Evolutionary conservation across 2,888 invertebrate species (phyloP).

Genomic region (Phaonia tiefii): DNA sequence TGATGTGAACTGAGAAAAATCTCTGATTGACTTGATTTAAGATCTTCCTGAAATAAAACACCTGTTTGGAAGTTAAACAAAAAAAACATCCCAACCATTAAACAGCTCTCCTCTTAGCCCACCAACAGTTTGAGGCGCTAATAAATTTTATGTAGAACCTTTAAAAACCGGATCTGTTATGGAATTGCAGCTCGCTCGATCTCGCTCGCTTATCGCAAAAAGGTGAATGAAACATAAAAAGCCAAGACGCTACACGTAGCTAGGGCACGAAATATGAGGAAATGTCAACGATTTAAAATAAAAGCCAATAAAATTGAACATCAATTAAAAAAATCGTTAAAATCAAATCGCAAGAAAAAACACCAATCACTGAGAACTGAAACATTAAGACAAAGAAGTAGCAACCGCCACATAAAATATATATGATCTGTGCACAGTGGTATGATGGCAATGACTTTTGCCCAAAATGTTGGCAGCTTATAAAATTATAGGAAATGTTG

Average conservation of each 20-base stretch:
- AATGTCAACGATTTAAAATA: constrained; percentile 41
- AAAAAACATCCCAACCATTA: too few species aligned
- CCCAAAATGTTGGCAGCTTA: too few species aligned
- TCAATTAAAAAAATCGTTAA: constrained; percentile 50
- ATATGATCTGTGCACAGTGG: too few species aligned
- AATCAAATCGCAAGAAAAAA: constrained; percentile 10
- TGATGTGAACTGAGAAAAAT: not conserved
- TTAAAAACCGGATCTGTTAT: constrained; percentile 1
- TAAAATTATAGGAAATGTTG: too few species aligned
- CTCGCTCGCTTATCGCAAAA: too few species aligned
- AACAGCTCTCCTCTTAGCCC: too few species aligned
- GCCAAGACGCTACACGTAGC: not conserved
- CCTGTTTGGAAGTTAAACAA: constrained; percentile 40
- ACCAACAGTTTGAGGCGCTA: constrained; percentile 50
- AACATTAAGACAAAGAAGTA: not conserved
- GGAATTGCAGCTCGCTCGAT: too few species aligned
- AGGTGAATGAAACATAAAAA: not conserved
- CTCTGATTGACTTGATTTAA: constrained; percentile 25
- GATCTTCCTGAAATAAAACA: constrained; percentile 30
- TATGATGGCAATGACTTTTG: too few species aligned
- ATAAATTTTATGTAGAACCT: constrained; percentile 26
- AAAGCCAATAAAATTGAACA: constrained; percentile 57
- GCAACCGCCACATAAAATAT: not conserved
- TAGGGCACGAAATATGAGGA: constrained; percentile 29
- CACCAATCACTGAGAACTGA: too few species aligned